Evolutionary conservation across 2,888 invertebrate species (phyloP).

Genomic region (Nasonovia ribisnigri): DNA sequence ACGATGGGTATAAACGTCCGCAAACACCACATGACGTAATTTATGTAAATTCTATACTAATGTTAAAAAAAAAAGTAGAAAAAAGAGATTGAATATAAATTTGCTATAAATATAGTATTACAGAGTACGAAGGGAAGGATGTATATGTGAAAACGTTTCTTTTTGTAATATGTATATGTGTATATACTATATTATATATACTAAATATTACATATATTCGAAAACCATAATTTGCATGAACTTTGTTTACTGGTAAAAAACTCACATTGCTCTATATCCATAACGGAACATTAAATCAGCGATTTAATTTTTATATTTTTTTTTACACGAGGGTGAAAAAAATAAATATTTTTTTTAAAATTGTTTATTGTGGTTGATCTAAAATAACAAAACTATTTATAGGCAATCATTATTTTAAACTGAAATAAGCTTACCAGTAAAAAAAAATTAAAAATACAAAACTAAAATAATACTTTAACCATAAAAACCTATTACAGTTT

Average conservation of each 20-base stretch:
- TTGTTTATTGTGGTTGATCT: not conserved
- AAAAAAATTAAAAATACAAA: not conserved
- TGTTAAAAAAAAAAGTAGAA: conserved; percentile 35
- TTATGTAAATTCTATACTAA: conserved; percentile 56
- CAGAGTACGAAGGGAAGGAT: not conserved
- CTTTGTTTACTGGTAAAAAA: conserved; percentile 38
- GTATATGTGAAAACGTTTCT: conserved; percentile 29
- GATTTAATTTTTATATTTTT: conserved; percentile 33
- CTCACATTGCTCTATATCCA: not conserved
- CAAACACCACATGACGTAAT: conserved; percentile 36
- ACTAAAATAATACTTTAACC: not conserved
- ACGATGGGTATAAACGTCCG: conserved; percentile 1
- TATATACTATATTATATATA: not conserved
- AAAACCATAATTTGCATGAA: conserved; percentile 54
- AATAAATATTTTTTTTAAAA: not conserved
- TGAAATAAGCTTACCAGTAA: not conserved
- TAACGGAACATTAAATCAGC: conserved; percentile 13
- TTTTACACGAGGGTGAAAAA: not conserved
- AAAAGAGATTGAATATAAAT: conserved; percentile 49
- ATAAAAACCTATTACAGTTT: not conserved
- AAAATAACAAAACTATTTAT: conserved; percentile 4
- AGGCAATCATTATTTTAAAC: not conserved
- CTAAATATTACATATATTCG: not conserved
- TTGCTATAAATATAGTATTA: conserved; percentile 51
- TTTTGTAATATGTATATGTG: not conserved